Conservation (phyloP, 2,888 invertebrate species). For the Acanthosepion pharaonis region DNA sequence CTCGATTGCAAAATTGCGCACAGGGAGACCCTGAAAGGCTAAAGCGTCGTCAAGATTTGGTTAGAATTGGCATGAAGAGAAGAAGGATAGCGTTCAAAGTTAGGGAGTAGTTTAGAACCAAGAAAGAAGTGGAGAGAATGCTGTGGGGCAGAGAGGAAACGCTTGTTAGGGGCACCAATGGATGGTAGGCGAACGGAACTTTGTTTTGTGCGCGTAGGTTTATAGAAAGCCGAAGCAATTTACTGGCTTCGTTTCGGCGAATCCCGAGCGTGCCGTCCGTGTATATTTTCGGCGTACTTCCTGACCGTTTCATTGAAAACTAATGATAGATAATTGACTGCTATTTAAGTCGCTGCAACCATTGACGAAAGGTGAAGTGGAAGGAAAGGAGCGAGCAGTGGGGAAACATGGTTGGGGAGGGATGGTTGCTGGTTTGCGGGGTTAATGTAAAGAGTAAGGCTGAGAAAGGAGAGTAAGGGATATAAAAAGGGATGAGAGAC, state of each 20-base stretch:
- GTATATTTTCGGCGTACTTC: conserved; percentile 21
- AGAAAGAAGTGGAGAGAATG: neutral
- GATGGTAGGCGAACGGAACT: conserved; percentile 33
- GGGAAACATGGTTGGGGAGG: neutral
- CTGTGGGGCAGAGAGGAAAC: neutral
- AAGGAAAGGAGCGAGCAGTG: neutral
- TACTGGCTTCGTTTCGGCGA: conserved; percentile 20
- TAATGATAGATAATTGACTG: conserved; percentile 33
- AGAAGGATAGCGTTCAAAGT: neutral
- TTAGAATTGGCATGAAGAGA: neutral
- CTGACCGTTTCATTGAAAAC: conserved; percentile 33
- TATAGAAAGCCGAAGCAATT: neutral
- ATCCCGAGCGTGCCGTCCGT: neutral
- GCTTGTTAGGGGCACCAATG: neutral
- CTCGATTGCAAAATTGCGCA: no score
- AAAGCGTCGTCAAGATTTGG: no score
- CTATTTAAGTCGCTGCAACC: conserved; percentile 33
- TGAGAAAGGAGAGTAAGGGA: neutral
- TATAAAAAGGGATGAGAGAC: neutral
- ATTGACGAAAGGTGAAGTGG: neutral
- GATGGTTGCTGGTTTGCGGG: neutral
- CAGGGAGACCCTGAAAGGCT: no score
- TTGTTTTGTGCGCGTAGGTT: conserved; percentile 17
- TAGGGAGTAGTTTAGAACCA: neutral
- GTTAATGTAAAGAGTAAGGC: neutral